Evolutionary conservation across 2,888 invertebrate genomes (phyloP).

Genomic region (Hydriomena furcata): DNA sequence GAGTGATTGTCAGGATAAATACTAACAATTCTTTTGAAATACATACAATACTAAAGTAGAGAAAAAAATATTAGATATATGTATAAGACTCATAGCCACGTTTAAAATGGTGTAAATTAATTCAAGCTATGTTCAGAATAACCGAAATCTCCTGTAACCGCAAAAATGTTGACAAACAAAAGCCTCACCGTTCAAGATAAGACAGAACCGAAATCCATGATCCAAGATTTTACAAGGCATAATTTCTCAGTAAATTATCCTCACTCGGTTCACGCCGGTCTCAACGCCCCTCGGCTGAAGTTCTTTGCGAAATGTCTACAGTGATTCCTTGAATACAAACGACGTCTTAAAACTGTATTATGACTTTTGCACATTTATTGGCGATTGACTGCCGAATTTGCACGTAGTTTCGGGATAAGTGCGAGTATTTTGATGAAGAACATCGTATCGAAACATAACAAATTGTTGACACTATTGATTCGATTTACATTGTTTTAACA

Average conservation of each 20-base stretch:
- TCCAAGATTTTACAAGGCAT: conserved; percentile 62
- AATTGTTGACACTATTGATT: too few relatives aligned
- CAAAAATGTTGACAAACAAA: conserved; percentile 34
- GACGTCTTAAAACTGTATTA: conserved; percentile 75
- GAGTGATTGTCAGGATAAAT: too few relatives aligned
- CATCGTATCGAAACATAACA: neutral
- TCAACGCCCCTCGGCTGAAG: conserved; percentile 64
- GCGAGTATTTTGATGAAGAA: conserved; percentile 9
- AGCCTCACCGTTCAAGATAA: conserved; percentile 27
- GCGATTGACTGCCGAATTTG: conserved; percentile 58
- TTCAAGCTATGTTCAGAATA: neutral
- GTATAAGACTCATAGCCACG: too few relatives aligned
- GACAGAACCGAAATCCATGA: conserved; percentile 43
- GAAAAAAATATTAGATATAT: too few relatives aligned
- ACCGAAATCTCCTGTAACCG: conserved; percentile 5
- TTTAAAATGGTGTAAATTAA: too few relatives aligned
- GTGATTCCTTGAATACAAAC: conserved; percentile 84
- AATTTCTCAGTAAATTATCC: conserved; percentile 77
- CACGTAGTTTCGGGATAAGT: conserved; percentile 41
- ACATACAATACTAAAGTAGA: too few relatives aligned
- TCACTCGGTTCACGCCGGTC: conserved; percentile 67
- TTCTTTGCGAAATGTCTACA: conserved; percentile 82
- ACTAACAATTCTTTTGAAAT: too few relatives aligned
- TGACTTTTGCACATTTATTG: conserved; percentile 74
- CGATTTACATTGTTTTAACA: too few relatives aligned